Evolutionary conservation across 2,888 invertebrate genomes (phyloP).

Genomic region (Clistopyga incitator): DNA sequence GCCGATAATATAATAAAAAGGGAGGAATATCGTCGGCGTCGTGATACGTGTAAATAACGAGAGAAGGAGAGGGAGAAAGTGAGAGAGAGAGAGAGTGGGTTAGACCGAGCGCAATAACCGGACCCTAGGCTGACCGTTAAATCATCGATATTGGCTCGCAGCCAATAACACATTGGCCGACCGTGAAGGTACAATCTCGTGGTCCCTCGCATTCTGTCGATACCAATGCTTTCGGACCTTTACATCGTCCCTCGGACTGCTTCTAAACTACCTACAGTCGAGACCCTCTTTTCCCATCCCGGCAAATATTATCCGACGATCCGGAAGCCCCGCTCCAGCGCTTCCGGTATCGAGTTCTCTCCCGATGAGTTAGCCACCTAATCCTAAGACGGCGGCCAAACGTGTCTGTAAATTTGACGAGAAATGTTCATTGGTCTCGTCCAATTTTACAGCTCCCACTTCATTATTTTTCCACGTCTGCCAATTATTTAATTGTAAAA

Average conservation of each 20-base stretch:
- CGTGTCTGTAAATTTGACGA: slow-evolving; percentile 2
- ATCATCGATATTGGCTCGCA: slow-evolving; percentile 79
- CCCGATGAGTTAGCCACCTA: slow-evolving; percentile 43
- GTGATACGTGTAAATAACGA: slow-evolving; percentile 77
- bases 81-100: slow-evolving; percentile 61
- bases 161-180: slow-evolving; percentile 72
- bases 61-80: slow-evolving; percentile 2
- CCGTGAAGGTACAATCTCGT: slow-evolving; percentile 63
- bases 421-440: slow-evolving; percentile 1
- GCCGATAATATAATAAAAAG: slow-evolving; percentile 56
- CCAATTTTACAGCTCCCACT: neutral
- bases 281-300: slow-evolving; percentile 7
- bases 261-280: neutral
- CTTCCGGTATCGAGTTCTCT: slow-evolving; percentile 55
- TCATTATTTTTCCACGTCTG: neutral
- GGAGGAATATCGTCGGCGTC: slow-evolving; percentile 47
- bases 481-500: neutral
- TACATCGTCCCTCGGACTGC: slow-evolving; percentile 13
- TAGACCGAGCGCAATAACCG: slow-evolving; percentile 76
- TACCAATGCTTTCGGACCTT: slow-evolving; percentile 34
- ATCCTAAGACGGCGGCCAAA: slow-evolving; percentile 29
- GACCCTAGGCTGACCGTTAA: slow-evolving; percentile 74
- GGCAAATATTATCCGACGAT: slow-evolving; percentile 50
- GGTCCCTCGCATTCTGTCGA: slow-evolving; percentile 48
- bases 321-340: slow-evolving; percentile 35